These are phyloP conservation scores for Elymnias hypermnestra DNA, from an alignment of 1,140 invertebrate species.

Conservation along the genomic window DNA sequence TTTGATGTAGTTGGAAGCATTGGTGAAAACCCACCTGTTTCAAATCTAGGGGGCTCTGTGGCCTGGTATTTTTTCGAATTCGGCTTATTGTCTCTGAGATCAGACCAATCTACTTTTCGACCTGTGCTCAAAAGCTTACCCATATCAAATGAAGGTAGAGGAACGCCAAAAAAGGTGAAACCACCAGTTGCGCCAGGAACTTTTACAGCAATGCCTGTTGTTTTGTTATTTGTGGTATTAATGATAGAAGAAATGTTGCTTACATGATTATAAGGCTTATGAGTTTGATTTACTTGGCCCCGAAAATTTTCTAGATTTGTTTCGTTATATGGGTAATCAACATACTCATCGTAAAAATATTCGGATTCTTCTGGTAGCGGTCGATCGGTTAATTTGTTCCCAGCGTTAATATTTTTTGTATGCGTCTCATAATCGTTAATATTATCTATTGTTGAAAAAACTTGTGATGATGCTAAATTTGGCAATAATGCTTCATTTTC, in stretches of 20 bases:
- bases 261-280: slow-evolving; percentile 54
- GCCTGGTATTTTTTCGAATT: slow-evolving; percentile 62
- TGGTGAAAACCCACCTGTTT: slow-evolving; percentile 84
- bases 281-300: slow-evolving; percentile 40
- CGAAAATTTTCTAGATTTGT: slow-evolving; percentile 65
- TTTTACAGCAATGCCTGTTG: slow-evolving; percentile 41
- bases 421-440: slow-evolving; percentile 64
- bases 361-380: slow-evolving; percentile 84
- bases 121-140: slow-evolving; percentile 79
- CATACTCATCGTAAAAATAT: slow-evolving; percentile 88
- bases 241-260: slow-evolving; percentile 80
- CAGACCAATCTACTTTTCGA: slow-evolving; percentile 63
- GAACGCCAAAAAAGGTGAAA: slow-evolving; percentile 90
- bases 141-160: slow-evolving; percentile 84
- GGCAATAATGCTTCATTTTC: slow-evolving; percentile 79
- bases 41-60: slow-evolving; percentile 80
- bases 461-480: slow-evolving; percentile 71
- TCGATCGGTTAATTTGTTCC: slow-evolving; percentile 61
- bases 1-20: slow-evolving; percentile 80
- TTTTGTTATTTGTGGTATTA: slow-evolving; percentile 72
- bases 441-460: slow-evolving; percentile 74
- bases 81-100: slow-evolving; percentile 52
- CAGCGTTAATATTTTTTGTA: slow-evolving; percentile 55
- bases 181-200: slow-evolving; percentile 64
- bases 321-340: slow-evolving; percentile 83